Base-by-base conservation (phyloP, 2,113 vertebrate genomes). In the Chunga burmeisteri region DNA sequence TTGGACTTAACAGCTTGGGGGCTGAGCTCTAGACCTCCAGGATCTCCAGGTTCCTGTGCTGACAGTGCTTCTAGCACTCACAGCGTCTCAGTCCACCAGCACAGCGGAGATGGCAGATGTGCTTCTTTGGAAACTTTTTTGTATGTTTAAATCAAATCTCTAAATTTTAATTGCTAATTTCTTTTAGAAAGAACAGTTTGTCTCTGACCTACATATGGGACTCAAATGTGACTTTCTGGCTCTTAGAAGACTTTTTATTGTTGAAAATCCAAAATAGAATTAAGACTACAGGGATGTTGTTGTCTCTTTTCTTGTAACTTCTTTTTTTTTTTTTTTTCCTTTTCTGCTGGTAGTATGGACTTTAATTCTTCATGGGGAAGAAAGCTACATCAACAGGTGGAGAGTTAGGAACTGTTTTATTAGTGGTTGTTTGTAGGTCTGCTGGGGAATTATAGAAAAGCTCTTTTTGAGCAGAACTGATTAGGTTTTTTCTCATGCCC, bases 151-250 rank as follows among this genome's bases (percentile, higher is more conserved):
- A 87, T 79, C 44, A 77, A 70, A 78, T 89, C 55, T 84, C 73
- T 93, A 74, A 25, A 94, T 97, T 95, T 97, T 81, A 93, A 93
- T 95, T 95, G 94, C 81, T 94, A 88, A 93, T 96, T 89, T 88
- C 21, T 94, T 82, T 93, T 82, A 55, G 72, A 81, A 91, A 66
- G 92, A 94, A 81, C n/a, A 59, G 25, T 86, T 92, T 87, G 63
- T 82, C 46, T 96, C 73, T 96, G 89, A 90, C 94, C 89, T 97
- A 82, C 71, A 81, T 89, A 65, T 70, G 74, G 70, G 67, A 82
- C 32, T 96, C n/a, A 55, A 73, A 75, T 94, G 55, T 96, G 87
- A 95, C 84, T 94, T 93, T 95, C 81, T 79, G 53, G 36, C 42
- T 94, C 52, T 90, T 72, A 40, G 46, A 91, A 86, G 52, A 65